Evolutionary conservation across 1,140 invertebrate species (phyloP).

Genomic region (Drosophila fuyamai): DNA sequence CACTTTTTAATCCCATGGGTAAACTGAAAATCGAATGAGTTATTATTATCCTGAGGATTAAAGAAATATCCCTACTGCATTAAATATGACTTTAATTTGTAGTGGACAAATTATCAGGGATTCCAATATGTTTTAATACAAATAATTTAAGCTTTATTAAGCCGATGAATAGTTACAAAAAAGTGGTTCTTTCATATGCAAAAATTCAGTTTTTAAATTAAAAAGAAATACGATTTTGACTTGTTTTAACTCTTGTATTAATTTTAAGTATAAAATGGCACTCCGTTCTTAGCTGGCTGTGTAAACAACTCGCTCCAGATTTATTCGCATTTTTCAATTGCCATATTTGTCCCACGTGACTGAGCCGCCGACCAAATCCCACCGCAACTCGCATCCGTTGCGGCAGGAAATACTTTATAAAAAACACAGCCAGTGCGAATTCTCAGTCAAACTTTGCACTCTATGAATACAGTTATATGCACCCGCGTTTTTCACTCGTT

Average conservation of each 20-base stretch:
- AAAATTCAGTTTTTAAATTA: too few species aligned
- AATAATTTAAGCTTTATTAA: too few species aligned
- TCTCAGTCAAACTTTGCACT: slow-evolving; percentile 14
- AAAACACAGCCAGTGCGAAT: slow-evolving; percentile 13
- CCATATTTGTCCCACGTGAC: not conserved
- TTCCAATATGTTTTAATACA: too few species aligned
- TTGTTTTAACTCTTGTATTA: not conserved
- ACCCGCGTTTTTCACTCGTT: slow-evolving; percentile 41
- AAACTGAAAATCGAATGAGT: not conserved
- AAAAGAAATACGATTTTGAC: too few species aligned
- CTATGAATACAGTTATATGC: slow-evolving; percentile 31
- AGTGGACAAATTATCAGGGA: too few species aligned
- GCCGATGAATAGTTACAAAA: too few species aligned
- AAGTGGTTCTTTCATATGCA: too few species aligned
- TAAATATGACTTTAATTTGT: too few species aligned
- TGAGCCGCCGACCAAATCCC: slow-evolving; percentile 18
- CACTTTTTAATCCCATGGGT: not conserved
- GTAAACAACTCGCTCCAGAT: not conserved
- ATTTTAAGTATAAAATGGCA: not conserved
- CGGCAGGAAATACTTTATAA: slow-evolving; percentile 36
- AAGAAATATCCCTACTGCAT: not conserved
- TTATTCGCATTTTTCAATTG: not conserved
- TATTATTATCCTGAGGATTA: not conserved
- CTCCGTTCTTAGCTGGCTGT: not conserved
- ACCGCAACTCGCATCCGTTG: slow-evolving; percentile 27